Base-by-base conservation (phyloP, 2,888 invertebrate genomes). In the Pollenia labialis region DNA sequence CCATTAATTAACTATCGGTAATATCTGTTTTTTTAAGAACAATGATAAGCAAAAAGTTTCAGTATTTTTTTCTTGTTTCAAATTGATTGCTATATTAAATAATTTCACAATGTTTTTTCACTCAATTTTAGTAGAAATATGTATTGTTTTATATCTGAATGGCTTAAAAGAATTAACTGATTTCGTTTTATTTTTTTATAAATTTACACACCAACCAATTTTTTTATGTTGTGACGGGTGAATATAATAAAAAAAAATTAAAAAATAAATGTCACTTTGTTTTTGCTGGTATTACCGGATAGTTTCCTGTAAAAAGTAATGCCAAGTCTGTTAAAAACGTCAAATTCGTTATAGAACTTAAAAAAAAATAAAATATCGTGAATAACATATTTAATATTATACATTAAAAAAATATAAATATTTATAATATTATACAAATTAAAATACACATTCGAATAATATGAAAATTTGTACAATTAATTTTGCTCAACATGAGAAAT, bases 161-260 rank as follows among this genome's bases (percentile, higher is more conserved):
- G 12, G 42, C n/a, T 58, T 66, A 84, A 77, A 58, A 58, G 23
- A 8, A 64, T 72, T 79, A 68, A 68, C 52, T 69, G 2, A 44
- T 42, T 74, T 54, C 4, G 18, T 46, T 16, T 14, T n/a, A 32
- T 69, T 71, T 32, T 56, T 64, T 64, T n/a, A 18, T 2, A 44
- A 82, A 18, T 71, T 68, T 48, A 23, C 50, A 56, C 54, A 11
- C 1, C 14, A 16, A 23, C 18, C 4, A 14, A 12, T n/a, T 1
- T 66, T 48, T 42, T 54, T 64, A 11, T 56, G 54, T 84, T 80
- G 68, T 71, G 80, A 69, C 64, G 71, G 62, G 52, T 44, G 79
- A 84, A 23, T 23, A 23, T 2, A 58, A 56, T n/a, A 54, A 11
- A 62, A 44, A 12, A 42, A 48, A 42, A 80, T 48, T 14, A 42